Evolutionary conservation across 1,140 invertebrate species (phyloP), one percentile per base, ranked within the genome.

Genomic region (Phthorimaea operculella): DNA sequence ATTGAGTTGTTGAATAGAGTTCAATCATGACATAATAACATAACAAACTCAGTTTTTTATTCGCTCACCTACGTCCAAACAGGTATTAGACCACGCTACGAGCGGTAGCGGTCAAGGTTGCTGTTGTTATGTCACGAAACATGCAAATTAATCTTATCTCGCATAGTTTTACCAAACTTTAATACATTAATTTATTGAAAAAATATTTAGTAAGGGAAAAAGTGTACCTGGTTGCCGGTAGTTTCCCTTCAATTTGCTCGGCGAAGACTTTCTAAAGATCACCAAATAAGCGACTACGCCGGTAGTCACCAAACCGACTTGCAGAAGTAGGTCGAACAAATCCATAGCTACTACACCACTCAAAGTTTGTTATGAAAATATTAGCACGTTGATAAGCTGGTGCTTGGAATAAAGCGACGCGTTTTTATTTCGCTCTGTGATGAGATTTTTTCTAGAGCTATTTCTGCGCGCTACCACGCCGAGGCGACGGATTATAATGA

Each of bases 221-320:
- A 28, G 21, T 28, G 21, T 34, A 77, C 74, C 71, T 54, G 63
- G 61, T 55, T 66, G 51, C 28, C 57, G 57, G 51, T 72, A 77
- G 33, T 62, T 55, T n/a, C 66, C 62, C 48, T 50, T 63, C 18
- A 47, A 4, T 15, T 50, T 21, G 18, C 36, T 59, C 1, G 21
- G 33, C 1, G 53, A 15, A 4, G 57, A 50, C 53, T 70, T 74
- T 44, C 62, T 70, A 53, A 79, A 55, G 42, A 76, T 66, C 51
- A 74, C 58, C 42, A 79, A 65, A 52, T 76, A 79, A 5, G 60
- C 42, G 14, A 74, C 74, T 15, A 76, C 48, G n/a, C 57, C 65
- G 28, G 55, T 52, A 1, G 74, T 76, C 17, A 69, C 68, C 16
- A 70, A 51, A 6, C 76, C 74, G 4, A 66, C 55, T 51, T 70